Conservation (phyloP, 2,888 invertebrate genomes). For the Drosophila neutralis region DNA sequence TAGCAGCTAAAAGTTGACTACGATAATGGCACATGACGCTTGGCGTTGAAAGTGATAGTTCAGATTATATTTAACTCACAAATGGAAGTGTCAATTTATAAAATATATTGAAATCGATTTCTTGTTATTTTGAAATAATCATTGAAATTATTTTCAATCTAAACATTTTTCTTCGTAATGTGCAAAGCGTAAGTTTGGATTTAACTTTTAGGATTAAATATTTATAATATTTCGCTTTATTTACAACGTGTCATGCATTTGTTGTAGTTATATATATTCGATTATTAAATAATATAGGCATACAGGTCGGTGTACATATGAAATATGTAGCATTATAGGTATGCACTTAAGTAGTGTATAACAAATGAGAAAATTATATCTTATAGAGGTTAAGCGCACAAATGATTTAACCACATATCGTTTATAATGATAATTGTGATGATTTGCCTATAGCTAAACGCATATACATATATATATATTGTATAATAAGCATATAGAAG, state of each 20-base stretch:
- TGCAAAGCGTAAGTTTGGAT: conserved; percentile 6
- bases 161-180: conserved; percentile 6
- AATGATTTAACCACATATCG: conserved; percentile 46
- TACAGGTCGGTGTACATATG: conserved; percentile 41
- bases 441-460: conserved; percentile 18
- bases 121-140: neutral
- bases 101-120: neutral
- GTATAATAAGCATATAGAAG: conserved; percentile 19
- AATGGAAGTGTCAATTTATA: conserved; percentile 11
- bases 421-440: conserved; percentile 48
- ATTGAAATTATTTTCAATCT: neutral
- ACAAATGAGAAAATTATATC: conserved; percentile 53
- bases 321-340: conserved; percentile 10
- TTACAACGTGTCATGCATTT: conserved; percentile 57
- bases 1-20: conserved; percentile 30
- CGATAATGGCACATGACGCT: conserved; percentile 47
- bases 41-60: conserved; percentile 31
- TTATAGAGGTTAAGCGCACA: conserved; percentile 52
- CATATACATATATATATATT: conserved; percentile 10
- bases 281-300: conserved; percentile 54
- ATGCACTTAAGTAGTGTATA: conserved; percentile 17
- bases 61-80: conserved; percentile 1
- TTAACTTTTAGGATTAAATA: conserved; percentile 26
- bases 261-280: conserved; percentile 40
- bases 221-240: conserved; percentile 58